Percentiles rank a stretch among this genome's conserved stretches.
Conservation (phyloP, 2,797 vertebrate species). For the Neosilurus hyrtlii region DNA sequence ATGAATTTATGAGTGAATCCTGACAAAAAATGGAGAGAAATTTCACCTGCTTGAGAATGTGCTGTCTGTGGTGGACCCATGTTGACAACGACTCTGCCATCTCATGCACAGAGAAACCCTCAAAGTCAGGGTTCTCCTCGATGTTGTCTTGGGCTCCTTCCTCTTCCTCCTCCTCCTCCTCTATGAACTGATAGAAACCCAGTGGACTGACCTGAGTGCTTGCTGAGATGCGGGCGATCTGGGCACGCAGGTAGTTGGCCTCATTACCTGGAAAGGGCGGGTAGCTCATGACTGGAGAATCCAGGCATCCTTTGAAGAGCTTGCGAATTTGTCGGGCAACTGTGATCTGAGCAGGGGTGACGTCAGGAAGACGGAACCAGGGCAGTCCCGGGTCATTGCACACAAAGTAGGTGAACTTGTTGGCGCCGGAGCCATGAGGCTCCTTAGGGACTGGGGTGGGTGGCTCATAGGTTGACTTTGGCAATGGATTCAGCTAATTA, state of each 20-base stretch:
- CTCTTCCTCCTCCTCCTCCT: constrained; percentile 86
- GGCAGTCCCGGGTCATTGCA: constrained; percentile 85
- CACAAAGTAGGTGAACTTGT: constrained; percentile 89
- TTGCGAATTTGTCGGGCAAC: constrained; percentile 84
- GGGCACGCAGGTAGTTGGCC: constrained; percentile 86
- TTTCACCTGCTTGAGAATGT: constrained; percentile 86
- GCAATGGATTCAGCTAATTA: constrained; percentile 63
- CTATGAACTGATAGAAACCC: constrained; percentile 83
- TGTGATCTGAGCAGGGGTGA: constrained; percentile 86
- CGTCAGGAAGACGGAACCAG: constrained; percentile 84
- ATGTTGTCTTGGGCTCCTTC: constrained; percentile 65
- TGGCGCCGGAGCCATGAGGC: constrained; percentile 76
- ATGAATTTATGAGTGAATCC: not conserved
- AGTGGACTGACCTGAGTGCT: constrained; percentile 87
- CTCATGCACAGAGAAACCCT: constrained; percentile 77
- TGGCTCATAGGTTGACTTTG: constrained; percentile 74
- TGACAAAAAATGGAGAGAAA: not conserved
- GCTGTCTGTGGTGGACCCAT: constrained; percentile 88
- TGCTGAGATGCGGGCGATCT: constrained; percentile 92
- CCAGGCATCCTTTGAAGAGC: constrained; percentile 85
- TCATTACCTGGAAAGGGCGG: constrained; percentile 93
- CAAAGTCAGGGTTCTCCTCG: constrained; percentile 88
- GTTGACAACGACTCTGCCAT: constrained; percentile 78
- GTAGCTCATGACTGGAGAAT: constrained; percentile 80
- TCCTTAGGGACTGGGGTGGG: constrained; percentile 80